phyloP scores from a whole-genome alignment of 2,888 invertebrate species.

The Eilema sororculum region DNA sequence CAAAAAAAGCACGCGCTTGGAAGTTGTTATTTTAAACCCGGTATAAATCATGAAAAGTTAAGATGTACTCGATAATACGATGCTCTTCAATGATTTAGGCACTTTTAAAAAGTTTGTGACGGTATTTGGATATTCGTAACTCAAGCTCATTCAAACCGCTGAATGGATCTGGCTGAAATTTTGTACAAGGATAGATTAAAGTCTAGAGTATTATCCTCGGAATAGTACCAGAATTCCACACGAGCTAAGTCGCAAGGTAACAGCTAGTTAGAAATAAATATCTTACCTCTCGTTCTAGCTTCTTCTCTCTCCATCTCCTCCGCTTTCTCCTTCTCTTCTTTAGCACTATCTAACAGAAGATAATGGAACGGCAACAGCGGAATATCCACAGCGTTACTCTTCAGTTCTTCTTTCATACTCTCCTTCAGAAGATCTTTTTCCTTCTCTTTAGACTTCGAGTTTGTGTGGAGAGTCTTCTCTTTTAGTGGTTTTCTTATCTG shows the following conservation, averaged over 20 bases:
- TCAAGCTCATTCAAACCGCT: no score
- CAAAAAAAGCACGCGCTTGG: no score
- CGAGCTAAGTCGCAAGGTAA: background rate
- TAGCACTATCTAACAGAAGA: constrained; percentile 57
- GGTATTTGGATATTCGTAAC: no score
- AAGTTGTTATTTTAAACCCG: no score
- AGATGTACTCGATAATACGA: no score
- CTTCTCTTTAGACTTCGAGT: constrained; percentile 41
- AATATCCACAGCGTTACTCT: constrained; percentile 41
- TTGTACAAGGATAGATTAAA: no score
- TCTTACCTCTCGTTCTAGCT: constrained; percentile 14
- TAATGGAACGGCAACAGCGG: constrained; percentile 51
- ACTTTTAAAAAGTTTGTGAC: no score
- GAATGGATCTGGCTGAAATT: no score
- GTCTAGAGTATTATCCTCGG: no score
- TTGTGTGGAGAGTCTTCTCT: constrained; percentile 61
- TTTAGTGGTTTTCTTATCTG: constrained; percentile 74
- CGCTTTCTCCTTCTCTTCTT: constrained; percentile 42
- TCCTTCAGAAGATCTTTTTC: constrained; percentile 42
- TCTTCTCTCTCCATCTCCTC: constrained; percentile 32
- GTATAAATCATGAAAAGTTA: no score
- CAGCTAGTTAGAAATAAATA: background rate
- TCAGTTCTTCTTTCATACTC: constrained; percentile 48
- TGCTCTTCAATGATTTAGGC: no score
- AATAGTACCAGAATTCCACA: background rate